Conservation (phyloP, 1,140 invertebrate species). For the Drosophila kepulauana region DNA sequence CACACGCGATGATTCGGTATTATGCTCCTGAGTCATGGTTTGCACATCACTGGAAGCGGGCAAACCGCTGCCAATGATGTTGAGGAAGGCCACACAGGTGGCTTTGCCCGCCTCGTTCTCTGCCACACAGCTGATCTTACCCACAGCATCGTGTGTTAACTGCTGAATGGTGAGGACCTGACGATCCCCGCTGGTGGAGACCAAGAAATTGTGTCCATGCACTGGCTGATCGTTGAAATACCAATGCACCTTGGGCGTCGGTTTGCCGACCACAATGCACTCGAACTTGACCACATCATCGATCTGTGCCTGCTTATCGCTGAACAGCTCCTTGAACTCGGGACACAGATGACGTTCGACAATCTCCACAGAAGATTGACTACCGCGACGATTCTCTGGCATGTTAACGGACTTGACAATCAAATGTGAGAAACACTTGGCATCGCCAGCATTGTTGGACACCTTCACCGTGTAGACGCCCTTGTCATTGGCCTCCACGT, state of each 20-base stretch:
- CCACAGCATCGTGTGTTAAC: constrained; percentile 87
- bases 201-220: constrained; percentile 89
- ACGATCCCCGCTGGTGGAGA: constrained; percentile 89
- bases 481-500: constrained; percentile 88
- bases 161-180: constrained; percentile 89
- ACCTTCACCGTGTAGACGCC: constrained; percentile 92
- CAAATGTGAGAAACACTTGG: constrained; percentile 92
- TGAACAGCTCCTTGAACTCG: constrained; percentile 88
- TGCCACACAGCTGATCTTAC: constrained; percentile 90
- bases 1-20: constrained; percentile 78
- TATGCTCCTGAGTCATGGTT: constrained; percentile 78
- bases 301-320: constrained; percentile 92
- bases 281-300: constrained; percentile 94
- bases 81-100: constrained; percentile 87
- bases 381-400: constrained; percentile 68
- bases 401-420: constrained; percentile 88
- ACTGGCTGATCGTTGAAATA: constrained; percentile 90
- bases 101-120: constrained; percentile 91
- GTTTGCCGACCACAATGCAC: constrained; percentile 91
- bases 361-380: constrained; percentile 85
- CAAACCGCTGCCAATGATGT: constrained; percentile 82
- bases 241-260: constrained; percentile 93
- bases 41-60: constrained; percentile 68
- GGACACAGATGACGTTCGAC: constrained; percentile 88
- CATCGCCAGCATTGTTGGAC: constrained; percentile 90